Evolutionary conservation across 2,888 invertebrate species (phyloP), one percentile per base, ranked within the genome.

Genomic region (Copidosoma aretas): DNA sequence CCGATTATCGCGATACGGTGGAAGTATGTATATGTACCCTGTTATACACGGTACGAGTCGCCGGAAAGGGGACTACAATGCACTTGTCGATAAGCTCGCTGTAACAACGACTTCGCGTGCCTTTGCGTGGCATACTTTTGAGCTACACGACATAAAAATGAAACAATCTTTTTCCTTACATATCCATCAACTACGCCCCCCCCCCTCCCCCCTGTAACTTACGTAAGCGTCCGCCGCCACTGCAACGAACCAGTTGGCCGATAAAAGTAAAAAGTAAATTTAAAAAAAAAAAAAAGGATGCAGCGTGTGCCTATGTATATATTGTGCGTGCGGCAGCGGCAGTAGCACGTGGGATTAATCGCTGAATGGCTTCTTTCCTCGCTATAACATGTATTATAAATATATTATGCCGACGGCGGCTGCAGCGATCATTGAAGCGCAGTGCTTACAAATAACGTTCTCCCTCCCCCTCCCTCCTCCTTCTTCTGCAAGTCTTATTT

Each of bases 371-470:
- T 49, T 49, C 19, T 17, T n/a, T 51, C 51, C 15, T 22, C 43
- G 39, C 22, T 17, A 12, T 61, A 61, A 61, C n/a, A n/a, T n/a
- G n/a, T n/a, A n/a, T n/a, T 67, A 63, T 56, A 63, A 49, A 52
- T 59, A 49, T 54, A 56, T 60, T 43, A 32, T 25, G 52, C 61
- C 52, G 67, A 67, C 61, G 57, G 52, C 32, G 22, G 10, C 66
- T n/a, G 39, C 10, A 21, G 39, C 17, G 58, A 57, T 61, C 58
- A 61, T 64, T 57, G 61, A 69, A 53, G 62, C 65, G 62, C 21
- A 41, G 41, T 70, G 59, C 65, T 70, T 70, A 70, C 69, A 70
- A 70, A 66, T 65, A 70, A 62, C 3, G 8, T 8, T 32, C 32
- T 32, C 32, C 8, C 32, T 32, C 32, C 8, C 32, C 8, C 32